These are phyloP conservation scores for Hippopotamyrus pictus DNA, from an alignment of 2,797 vertebrate genomes.

Conservation along the genomic window DNA sequence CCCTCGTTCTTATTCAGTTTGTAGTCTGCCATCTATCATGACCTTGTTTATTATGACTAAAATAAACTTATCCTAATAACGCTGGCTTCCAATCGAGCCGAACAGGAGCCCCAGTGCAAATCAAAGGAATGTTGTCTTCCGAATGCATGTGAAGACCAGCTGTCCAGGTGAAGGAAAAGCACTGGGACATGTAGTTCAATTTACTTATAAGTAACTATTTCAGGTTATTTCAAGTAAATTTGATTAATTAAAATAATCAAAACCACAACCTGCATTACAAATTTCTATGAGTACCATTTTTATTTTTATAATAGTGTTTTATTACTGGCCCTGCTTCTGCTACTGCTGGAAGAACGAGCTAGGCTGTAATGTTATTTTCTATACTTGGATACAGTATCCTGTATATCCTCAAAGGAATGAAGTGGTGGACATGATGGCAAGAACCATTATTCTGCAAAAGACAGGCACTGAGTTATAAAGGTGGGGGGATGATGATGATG, in stretches of 20 bases:
- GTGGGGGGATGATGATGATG: not conserved
- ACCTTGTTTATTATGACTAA: slow-evolving; percentile 25
- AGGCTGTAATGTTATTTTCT: not conserved
- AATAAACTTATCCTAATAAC: slow-evolving; percentile 17
- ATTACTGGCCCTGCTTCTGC: not conserved
- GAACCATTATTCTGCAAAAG: not conserved
- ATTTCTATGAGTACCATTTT: not conserved
- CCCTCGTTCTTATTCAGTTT: not conserved
- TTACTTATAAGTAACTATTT: too few species aligned
- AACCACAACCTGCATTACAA: slow-evolving; percentile 1
- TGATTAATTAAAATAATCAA: slow-evolving; percentile 11
- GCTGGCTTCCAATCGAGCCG: not conserved
- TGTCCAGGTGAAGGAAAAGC: too few species aligned
- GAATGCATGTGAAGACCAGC: too few species aligned
- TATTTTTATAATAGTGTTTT: not conserved
- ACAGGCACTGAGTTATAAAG: not conserved
- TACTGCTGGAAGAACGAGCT: not conserved
- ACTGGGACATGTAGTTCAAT: too few species aligned
- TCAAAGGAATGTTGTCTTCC: slow-evolving; percentile 6
- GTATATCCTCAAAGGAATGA: not conserved
- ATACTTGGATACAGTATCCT: not conserved
- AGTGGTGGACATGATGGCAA: not conserved
- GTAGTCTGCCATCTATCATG: not conserved
- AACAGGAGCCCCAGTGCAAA: not conserved
- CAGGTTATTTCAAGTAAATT: too few species aligned